Conservation (phyloP, 2,797 vertebrate species). For the Balearica regulorum region DNA sequence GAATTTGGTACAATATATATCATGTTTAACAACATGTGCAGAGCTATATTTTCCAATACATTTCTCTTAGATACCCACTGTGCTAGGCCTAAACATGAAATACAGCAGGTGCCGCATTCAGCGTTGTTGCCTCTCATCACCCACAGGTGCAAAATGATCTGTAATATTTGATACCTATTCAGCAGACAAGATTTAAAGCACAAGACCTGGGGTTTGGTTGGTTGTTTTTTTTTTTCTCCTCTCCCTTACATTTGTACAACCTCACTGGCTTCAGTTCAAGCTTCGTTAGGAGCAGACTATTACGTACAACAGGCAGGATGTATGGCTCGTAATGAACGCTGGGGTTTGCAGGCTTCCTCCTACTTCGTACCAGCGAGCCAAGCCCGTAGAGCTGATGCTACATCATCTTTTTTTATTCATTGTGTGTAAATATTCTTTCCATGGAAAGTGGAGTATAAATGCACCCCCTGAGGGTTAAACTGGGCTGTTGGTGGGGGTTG, state of each 20-base stretch:
- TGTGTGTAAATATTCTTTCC: not conserved
- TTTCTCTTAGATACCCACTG: not conserved
- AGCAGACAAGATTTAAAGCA: not conserved
- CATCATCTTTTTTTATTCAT: not conserved
- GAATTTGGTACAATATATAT: not conserved
- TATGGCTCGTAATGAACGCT: not conserved
- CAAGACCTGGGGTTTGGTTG: no score
- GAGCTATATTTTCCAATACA: not conserved
- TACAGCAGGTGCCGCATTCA: not conserved
- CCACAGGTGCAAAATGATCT: not conserved
- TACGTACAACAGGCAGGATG: not conserved
- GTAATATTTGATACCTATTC: not conserved
- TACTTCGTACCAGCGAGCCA: not conserved
- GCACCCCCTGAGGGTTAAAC: not conserved
- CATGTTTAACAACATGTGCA: not conserved
- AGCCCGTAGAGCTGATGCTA: not conserved
- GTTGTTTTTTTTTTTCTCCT: not conserved
- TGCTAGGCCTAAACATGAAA: not conserved
- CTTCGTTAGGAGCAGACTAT: not conserved
- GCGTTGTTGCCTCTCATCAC: not conserved
- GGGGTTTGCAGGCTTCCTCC: conserved; percentile 10
- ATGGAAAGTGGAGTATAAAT: rapidly evolving
- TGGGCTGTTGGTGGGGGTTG: not conserved
- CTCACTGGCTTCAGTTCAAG: not conserved
- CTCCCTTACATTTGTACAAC: not conserved